phyloP scores from a whole-genome alignment of 2,888 invertebrate genomes.

The Meta bourneti region DNA sequence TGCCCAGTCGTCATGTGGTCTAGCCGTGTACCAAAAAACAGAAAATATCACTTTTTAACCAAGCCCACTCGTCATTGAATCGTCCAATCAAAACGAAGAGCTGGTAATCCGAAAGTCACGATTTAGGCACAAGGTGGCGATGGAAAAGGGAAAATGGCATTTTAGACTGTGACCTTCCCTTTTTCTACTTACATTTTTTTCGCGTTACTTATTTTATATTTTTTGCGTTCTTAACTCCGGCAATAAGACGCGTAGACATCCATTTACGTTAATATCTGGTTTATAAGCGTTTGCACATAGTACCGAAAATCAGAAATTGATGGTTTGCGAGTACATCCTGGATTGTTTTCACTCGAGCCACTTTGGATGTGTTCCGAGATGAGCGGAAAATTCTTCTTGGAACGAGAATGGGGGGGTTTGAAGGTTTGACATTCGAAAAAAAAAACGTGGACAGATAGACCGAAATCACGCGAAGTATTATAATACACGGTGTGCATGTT shows the following conservation, averaged over 20 bases:
- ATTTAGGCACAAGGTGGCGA: conserved; percentile 58
- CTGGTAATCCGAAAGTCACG: conserved; percentile 58
- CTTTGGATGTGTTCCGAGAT: conserved; percentile 12
- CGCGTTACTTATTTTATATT: conserved; percentile 2
- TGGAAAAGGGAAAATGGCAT: conserved; percentile 62
- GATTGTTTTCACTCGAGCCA: conserved; percentile 54
- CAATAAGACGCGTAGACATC: conserved; percentile 46
- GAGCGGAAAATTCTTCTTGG: background rate
- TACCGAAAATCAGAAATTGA: conserved; percentile 68
- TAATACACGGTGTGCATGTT: background rate
- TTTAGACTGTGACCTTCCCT: conserved; percentile 54
- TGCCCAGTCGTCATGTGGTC: conserved; percentile 68
- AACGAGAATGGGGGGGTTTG: background rate
- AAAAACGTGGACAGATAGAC: conserved; percentile 14
- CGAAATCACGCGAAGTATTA: conserved; percentile 26
- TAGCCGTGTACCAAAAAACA: conserved; percentile 48
- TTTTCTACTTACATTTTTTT: conserved; percentile 32
- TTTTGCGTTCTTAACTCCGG: conserved; percentile 11
- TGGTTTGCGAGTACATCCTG: conserved; percentile 53
- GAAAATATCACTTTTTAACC: conserved; percentile 51
- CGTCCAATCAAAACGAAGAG: conserved; percentile 50
- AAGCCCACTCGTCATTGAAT: conserved; percentile 56
- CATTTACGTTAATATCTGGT: conserved; percentile 72
- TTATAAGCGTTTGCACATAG: conserved; percentile 59
- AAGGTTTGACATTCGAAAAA: background rate